Conservation (phyloP, 2,888 invertebrate species). For the Meganola albula region DNA sequence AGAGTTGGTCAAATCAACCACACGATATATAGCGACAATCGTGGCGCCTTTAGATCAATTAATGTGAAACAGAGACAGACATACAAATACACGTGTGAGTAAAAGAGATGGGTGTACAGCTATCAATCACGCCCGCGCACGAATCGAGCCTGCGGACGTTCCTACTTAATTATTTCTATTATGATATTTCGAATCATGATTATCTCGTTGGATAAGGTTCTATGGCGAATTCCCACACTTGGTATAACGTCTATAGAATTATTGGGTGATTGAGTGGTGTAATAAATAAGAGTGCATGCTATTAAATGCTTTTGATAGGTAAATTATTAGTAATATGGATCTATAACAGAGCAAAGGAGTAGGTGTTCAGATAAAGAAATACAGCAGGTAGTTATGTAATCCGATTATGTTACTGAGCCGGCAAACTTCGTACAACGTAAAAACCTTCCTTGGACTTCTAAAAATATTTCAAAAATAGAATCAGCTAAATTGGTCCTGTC, state of each 20-base stretch:
- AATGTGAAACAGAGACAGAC: conserved; percentile 51
- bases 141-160: conserved; percentile 61
- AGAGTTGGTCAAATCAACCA: no score
- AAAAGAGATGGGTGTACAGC: conserved; percentile 46
- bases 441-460: no score
- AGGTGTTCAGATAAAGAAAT: no score
- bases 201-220: conserved; percentile 44
- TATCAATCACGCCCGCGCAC: conserved; percentile 75
- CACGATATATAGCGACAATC: conserved; percentile 65
- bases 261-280: conserved; percentile 27
- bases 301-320: conserved; percentile 5
- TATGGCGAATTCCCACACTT: conserved; percentile 66
- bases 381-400: no score
- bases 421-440: no score
- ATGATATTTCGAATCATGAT: conserved; percentile 73
- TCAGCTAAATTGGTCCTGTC: no score
- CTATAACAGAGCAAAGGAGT: no score
- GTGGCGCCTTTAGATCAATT: conserved; percentile 72
- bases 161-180: conserved; percentile 75
- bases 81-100: conserved; percentile 21
- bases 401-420: no score
- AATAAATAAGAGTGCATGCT: conserved; percentile 24
- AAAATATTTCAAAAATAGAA: no score
- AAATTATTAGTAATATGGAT: no score
- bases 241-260: conserved; percentile 39